Base-by-base conservation (phyloP, 2,113 vertebrate genomes). In the Macquaria australasica region DNA sequence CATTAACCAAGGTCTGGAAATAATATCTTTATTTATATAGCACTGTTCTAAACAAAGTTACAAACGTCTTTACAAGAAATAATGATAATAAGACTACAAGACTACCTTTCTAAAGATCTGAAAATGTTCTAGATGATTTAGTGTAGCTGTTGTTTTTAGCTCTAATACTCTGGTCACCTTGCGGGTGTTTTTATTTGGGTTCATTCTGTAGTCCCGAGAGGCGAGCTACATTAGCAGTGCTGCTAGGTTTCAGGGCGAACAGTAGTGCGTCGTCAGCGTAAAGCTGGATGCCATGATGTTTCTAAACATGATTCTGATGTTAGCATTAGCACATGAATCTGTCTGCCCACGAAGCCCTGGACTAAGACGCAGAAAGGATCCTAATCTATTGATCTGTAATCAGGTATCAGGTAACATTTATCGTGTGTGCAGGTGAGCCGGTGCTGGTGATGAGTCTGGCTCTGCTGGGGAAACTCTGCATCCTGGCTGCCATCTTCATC, bases 391-490 rank as follows among this genome's bases (percentile, higher is more conserved):
- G 75, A 82, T 50, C 18, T 0, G 6, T 39, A 8, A 66, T 39
- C 7, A 7, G 39, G 48, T 50, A 11, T 16, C 28, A 9, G 9
- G 23, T 60, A 1, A 39, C 28, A 5, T 15, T 6, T 16, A 1
- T 3, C 39, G 8, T 67, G 14, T 89, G 23, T 83, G 20, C 70
- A 96, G 95, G 79, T 51, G 79, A 87, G 0, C 91, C 91, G 0
- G 73, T 73, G 12, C 67, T 96, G 79, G 94, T 95, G 71, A 94
- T 96, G 92, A 85, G 88, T 63, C 77, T 94, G 72, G 95, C 95
- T 34, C 83, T 96, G 43, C 59, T 95, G 79, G 95, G 95, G 9
- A 96, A 96, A 66, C 91, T 96, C 43, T 95, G 95, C 66, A 93
- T 95, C 76, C 92, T 95, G 75, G 91, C 87, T 0, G 91, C 92